Evolutionary conservation across 2,797 vertebrate species (phyloP).

Genomic region (Allobates femoralis): DNA sequence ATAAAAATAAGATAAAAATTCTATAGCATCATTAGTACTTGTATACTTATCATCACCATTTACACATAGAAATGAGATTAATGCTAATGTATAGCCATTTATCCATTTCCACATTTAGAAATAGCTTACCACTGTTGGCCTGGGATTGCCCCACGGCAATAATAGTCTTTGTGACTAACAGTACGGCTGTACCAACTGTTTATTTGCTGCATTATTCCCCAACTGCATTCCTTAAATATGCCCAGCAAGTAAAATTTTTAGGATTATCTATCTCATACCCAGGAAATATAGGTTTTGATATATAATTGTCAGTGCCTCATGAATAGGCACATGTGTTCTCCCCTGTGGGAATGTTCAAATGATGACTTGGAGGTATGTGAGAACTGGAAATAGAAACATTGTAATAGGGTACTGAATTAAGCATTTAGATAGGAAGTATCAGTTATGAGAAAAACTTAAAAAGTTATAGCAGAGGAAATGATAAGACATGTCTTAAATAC

Average conservation of each 20-base stretch:
- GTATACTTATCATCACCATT: background rate
- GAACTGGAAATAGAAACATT: background rate
- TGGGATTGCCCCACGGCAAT: background rate
- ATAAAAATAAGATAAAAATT: background rate
- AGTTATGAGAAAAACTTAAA: too few species aligned
- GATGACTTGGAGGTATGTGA: background rate
- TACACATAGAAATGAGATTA: background rate
- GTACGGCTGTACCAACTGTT: background rate
- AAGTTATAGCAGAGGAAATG: too few species aligned
- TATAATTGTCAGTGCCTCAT: too few species aligned
- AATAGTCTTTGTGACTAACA: background rate
- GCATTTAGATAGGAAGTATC: too few species aligned
- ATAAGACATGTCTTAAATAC: too few species aligned
- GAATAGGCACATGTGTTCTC: too few species aligned
- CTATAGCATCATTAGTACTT: background rate
- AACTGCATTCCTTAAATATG: background rate
- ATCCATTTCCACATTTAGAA: background rate
- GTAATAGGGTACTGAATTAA: background rate
- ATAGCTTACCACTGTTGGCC: background rate
- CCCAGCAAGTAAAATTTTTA: too few species aligned
- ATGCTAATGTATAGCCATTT: background rate
- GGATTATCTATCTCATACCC: too few species aligned
- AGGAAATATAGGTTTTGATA: too few species aligned
- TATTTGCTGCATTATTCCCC: background rate
- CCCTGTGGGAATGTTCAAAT: background rate